These are phyloP conservation scores for Corythornis vintsioides DNA, from an alignment of 2,113 vertebrate species.

Conservation along the genomic window DNA sequence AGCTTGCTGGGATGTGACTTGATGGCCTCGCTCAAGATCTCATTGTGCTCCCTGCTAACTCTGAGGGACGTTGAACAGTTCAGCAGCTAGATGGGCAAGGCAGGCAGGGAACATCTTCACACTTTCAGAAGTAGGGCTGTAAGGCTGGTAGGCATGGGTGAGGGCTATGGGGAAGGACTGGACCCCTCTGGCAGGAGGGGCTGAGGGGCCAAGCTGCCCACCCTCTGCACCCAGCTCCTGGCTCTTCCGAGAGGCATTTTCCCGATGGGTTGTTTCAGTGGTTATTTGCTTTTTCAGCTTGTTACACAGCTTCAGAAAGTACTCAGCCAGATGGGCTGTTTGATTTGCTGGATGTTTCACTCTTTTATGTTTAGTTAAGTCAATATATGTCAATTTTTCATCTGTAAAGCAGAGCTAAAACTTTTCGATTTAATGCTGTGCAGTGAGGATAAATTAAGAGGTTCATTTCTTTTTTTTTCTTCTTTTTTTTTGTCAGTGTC, in stretches of 20 bases:
- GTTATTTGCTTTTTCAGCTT: background rate
- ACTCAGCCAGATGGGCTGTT: background rate
- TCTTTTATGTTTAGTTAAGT: constrained; percentile 29
- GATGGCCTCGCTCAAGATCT: background rate
- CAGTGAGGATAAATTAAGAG: constrained; percentile 4
- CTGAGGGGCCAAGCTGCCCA: background rate
- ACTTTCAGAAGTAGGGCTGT: background rate
- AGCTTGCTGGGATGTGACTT: accelerated
- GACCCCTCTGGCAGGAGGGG: background rate
- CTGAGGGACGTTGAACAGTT: background rate
- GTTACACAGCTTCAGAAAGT: background rate
- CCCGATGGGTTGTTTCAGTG: background rate
- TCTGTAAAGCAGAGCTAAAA: background rate
- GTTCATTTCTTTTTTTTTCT: background rate
- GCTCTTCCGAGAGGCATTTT: background rate
- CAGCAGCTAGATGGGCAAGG: background rate
- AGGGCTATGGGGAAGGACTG: background rate
- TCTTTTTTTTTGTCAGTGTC: background rate
- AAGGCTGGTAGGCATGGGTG: accelerated
- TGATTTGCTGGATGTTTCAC: constrained; percentile 17
- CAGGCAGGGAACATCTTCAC: background rate
- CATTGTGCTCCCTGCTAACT: background rate
- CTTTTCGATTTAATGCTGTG: background rate
- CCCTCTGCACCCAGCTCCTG: background rate
- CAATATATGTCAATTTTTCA: constrained; percentile 48